These are phyloP conservation scores for Parascotia fuliginaria DNA, from an alignment of 2,888 invertebrate species.

Conservation along the genomic window DNA sequence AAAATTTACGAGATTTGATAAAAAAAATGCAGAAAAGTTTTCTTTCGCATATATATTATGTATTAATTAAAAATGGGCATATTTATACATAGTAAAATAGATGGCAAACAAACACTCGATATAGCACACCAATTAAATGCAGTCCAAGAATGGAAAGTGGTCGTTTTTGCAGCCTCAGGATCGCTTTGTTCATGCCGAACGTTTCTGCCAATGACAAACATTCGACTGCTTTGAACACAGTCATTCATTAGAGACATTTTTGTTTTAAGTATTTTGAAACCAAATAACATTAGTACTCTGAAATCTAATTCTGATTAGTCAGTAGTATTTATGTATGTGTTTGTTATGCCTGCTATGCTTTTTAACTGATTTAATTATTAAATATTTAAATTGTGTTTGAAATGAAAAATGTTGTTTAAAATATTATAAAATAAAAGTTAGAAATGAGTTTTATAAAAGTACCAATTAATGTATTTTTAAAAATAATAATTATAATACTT, in stretches of 20 bases:
- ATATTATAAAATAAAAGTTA: too few relatives aligned
- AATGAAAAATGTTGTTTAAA: too few relatives aligned
- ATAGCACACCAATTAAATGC: constrained; percentile 68
- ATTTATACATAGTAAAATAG: constrained; percentile 12
- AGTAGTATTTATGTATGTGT: background rate
- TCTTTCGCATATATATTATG: too few relatives aligned
- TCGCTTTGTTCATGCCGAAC: constrained; percentile 73
- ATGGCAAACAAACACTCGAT: constrained; percentile 39
- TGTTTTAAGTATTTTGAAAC: constrained; percentile 55
- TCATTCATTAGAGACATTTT: constrained; percentile 64
- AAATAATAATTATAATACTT: too few relatives aligned
- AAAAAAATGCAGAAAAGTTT: too few relatives aligned
- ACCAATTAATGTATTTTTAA: too few relatives aligned
- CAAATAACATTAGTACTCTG: constrained; percentile 39
- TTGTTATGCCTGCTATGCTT: too few relatives aligned
- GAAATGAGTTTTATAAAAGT: too few relatives aligned
- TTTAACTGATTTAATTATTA: too few relatives aligned
- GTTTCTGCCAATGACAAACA: constrained; percentile 66
- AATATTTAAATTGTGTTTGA: too few relatives aligned
- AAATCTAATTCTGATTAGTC: constrained; percentile 17
- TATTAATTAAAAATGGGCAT: too few relatives aligned
- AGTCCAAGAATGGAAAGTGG: constrained; percentile 61
- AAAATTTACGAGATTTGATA: too few relatives aligned
- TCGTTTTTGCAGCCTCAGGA: constrained; percentile 67
- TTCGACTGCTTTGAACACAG: constrained; percentile 60